These are phyloP conservation scores for Australoheros facetus DNA, from an alignment of 2,797 vertebrate genomes.

Conservation along the genomic window DNA sequence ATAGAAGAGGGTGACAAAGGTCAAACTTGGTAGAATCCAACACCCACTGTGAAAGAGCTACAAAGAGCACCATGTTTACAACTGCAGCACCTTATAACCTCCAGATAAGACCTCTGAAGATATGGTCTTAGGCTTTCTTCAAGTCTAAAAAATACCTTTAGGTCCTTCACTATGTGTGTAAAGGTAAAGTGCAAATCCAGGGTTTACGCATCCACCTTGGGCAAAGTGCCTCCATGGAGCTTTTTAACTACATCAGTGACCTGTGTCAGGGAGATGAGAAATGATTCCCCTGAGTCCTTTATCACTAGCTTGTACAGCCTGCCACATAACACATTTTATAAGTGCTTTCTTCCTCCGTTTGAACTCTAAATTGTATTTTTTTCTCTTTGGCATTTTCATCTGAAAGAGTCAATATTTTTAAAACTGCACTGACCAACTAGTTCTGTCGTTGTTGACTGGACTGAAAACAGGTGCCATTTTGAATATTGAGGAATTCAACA, in stretches of 20 bases:
- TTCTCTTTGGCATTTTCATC: not conserved
- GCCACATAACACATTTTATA: not conserved
- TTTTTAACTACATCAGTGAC: constrained; percentile 16
- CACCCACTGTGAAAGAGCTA: not conserved
- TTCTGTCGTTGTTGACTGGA: not conserved
- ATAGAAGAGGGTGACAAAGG: constrained; percentile 1
- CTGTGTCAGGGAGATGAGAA: not conserved
- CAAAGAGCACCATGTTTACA: not conserved
- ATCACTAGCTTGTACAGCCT: not conserved
- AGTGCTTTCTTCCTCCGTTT: not conserved
- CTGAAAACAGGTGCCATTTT: not conserved
- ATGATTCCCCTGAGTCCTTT: not conserved
- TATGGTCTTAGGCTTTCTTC: not conserved
- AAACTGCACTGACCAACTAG: not conserved
- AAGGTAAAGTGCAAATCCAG: constrained; percentile 1
- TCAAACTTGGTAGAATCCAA: not conserved
- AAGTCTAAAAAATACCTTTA: not conserved
- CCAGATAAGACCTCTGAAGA: not conserved
- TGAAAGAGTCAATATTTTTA: not conserved
- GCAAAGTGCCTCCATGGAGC: not conserved
- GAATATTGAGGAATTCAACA: not conserved
- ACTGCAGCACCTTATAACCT: not conserved
- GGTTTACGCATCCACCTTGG: not conserved
- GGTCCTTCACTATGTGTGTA: not conserved
- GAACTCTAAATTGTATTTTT: not conserved